These are phyloP conservation scores for Eristalis pertinax DNA, from an alignment of 2,888 invertebrate species.

Conservation along the genomic window DNA sequence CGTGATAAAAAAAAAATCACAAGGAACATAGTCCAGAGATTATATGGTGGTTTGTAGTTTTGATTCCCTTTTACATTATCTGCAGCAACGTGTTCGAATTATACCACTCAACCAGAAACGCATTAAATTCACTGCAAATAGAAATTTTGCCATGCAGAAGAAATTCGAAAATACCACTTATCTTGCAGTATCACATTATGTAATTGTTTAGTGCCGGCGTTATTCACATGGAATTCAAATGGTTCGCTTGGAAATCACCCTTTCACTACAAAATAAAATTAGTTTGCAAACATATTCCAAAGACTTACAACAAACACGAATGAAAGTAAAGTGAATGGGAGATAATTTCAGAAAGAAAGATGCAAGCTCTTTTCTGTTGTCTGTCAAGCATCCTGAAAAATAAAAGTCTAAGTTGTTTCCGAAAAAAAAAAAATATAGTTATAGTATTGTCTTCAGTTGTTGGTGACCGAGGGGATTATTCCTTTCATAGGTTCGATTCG, in stretches of 20 bases:
- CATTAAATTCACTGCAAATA: slow-evolving; percentile 25
- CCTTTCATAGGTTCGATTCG: not conserved
- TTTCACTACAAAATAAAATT: slow-evolving; percentile 67
- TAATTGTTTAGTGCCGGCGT: not conserved
- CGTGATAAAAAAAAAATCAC: slow-evolving; percentile 26
- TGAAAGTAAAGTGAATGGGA: not conserved
- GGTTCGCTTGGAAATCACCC: not conserved
- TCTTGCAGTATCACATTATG: slow-evolving; percentile 24
- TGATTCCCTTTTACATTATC: slow-evolving; percentile 68
- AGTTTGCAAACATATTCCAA: slow-evolving; percentile 51
- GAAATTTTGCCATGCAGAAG: slow-evolving; percentile 63
- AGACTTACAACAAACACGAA: slow-evolving; percentile 59
- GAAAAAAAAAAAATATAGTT: not conserved
- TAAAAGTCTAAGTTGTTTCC: not conserved
- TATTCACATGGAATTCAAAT: not conserved
- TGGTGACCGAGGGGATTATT: not conserved
- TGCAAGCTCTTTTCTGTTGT: slow-evolving; percentile 7
- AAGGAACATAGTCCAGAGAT: slow-evolving; percentile 49
- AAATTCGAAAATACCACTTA: slow-evolving; percentile 49
- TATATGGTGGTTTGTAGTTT: slow-evolving; percentile 62
- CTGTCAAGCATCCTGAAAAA: slow-evolving; percentile 30
- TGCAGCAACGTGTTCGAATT: slow-evolving; percentile 56
- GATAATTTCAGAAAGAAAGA: not conserved
- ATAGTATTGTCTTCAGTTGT: not conserved
- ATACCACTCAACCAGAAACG: slow-evolving; percentile 4